phyloP scores from a whole-genome alignment of 2,888 invertebrate species.

The Gerosis bhagava region DNA sequence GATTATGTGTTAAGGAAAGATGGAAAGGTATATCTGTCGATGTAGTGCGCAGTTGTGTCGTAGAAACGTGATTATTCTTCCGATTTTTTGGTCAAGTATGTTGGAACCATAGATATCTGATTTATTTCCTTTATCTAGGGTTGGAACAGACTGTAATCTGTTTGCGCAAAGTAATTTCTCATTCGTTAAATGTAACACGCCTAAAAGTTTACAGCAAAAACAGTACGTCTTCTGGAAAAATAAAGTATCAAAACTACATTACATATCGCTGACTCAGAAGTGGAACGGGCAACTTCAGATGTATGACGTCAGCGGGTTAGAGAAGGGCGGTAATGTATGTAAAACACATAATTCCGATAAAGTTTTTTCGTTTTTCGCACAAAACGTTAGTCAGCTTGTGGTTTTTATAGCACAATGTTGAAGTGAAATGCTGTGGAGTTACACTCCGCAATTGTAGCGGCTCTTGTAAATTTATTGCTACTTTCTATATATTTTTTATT shows the following conservation, averaged over 20 bases:
- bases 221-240: too few species aligned
- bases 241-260: slow-evolving; percentile 2
- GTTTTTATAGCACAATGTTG: slow-evolving; percentile 11
- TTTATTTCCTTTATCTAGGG: too few species aligned
- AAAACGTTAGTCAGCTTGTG: slow-evolving; percentile 14
- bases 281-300: slow-evolving; percentile 2
- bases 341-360: slow-evolving; percentile 22
- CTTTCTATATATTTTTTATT: slow-evolving; percentile 25
- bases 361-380: slow-evolving; percentile 14
- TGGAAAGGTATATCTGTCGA: too few species aligned
- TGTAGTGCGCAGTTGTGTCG: too few species aligned
- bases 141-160: too few species aligned
- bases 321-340: slow-evolving; percentile 13
- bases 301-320: slow-evolving; percentile 16
- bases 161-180: too few species aligned
- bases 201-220: too few species aligned
- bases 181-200: too few species aligned
- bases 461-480: slow-evolving; percentile 27
- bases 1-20: too few species aligned
- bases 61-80: too few species aligned
- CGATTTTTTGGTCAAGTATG: too few species aligned
- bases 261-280: slow-evolving; percentile 15
- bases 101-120: too few species aligned
- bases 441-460: slow-evolving; percentile 20
- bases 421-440: slow-evolving; percentile 14